Percentiles rank a stretch among this genome's conserved stretches.
These are phyloP conservation scores for Ectropis grisescens DNA, from an alignment of 1,140 invertebrate genomes.

Conservation along the genomic window DNA sequence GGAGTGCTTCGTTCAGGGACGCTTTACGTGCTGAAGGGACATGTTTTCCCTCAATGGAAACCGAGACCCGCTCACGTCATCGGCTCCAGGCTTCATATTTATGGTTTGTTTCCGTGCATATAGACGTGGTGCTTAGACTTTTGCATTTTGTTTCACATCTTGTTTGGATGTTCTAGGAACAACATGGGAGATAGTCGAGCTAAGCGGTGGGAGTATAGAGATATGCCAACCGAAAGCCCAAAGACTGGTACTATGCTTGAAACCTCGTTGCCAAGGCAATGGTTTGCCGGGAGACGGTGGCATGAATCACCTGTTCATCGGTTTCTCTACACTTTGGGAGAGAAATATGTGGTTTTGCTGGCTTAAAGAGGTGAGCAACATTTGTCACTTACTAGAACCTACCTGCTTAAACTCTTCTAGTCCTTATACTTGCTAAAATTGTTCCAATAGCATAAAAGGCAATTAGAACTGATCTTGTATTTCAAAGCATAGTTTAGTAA, in stretches of 20 bases:
- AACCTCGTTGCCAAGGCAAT: constrained; percentile 46
- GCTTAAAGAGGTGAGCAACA: constrained; percentile 71
- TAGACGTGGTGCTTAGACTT: too few relatives aligned
- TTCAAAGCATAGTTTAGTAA: constrained; percentile 8
- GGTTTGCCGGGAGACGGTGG: constrained; percentile 19
- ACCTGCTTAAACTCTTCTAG: too few relatives aligned
- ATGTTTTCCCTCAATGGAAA: constrained; percentile 79
- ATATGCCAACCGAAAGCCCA: constrained; percentile 58
- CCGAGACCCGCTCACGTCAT: constrained; percentile 72
- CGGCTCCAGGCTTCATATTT: constrained; percentile 74
- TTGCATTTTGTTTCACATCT: too few relatives aligned
- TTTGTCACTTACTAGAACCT: constrained; percentile 5
- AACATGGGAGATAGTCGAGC: constrained; percentile 40
- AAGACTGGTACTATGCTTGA: constrained; percentile 59
- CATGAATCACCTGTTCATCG: constrained; percentile 70
- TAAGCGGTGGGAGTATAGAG: constrained; percentile 58
- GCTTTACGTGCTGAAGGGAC: constrained; percentile 75
- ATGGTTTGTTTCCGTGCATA: constrained; percentile 39
- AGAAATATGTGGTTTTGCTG: constrained; percentile 75
- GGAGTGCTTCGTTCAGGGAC: constrained; percentile 72
- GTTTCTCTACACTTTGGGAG: constrained; percentile 75
- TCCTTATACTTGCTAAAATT: too few relatives aligned
- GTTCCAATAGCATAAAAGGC: too few relatives aligned
- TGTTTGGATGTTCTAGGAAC: constrained; percentile 26
- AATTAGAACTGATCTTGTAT: too few relatives aligned